Percentiles rank a stretch among this genome's conserved stretches.
Evolutionary conservation across 2,888 invertebrate species (phyloP).

Genomic region (Plemyria rubiginata): DNA sequence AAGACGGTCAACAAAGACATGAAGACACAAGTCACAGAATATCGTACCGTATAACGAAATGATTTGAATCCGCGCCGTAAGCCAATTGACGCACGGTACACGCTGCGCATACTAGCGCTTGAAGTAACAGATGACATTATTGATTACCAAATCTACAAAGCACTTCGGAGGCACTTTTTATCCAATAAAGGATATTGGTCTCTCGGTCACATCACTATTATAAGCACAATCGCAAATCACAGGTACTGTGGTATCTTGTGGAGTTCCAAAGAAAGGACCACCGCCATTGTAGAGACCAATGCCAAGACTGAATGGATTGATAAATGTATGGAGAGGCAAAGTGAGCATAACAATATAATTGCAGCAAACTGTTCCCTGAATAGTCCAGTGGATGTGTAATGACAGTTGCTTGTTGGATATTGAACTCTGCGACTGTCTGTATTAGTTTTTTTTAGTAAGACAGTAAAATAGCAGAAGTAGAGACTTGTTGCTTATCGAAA

Average conservation of each 20-base stretch:
- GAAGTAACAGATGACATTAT: conserved; percentile 80
- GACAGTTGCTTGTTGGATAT: conserved; percentile 34
- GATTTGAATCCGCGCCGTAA: conserved; percentile 79
- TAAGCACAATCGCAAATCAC: conserved; percentile 47
- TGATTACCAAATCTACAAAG: conserved; percentile 48
- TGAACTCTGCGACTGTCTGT: conserved; percentile 30
- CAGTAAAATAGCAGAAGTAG: not conserved
- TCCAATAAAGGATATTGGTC: conserved; percentile 18
- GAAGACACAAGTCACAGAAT: conserved; percentile 41
- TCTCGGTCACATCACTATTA: conserved; percentile 58
- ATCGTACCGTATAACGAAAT: conserved; percentile 78
- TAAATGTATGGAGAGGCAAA: conserved; percentile 74
- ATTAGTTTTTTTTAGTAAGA: conserved; percentile 4
- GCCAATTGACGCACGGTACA: conserved; percentile 78
- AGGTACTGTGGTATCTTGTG: conserved; percentile 42
- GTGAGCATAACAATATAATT: conserved; percentile 84
- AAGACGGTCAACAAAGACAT: conserved; percentile 6
- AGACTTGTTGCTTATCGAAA: too few relatives aligned
- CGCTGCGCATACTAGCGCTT: conserved; percentile 79
- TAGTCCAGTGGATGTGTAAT: conserved; percentile 59
- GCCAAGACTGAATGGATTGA: conserved; percentile 77
- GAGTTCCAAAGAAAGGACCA: conserved; percentile 53
- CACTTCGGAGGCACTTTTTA: conserved; percentile 34
- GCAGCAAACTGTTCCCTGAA: conserved; percentile 81
- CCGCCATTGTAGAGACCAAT: conserved; percentile 75